Conservation (phyloP, 2,888 invertebrate genomes). For the Cryptophagus acutangulus region DNA sequence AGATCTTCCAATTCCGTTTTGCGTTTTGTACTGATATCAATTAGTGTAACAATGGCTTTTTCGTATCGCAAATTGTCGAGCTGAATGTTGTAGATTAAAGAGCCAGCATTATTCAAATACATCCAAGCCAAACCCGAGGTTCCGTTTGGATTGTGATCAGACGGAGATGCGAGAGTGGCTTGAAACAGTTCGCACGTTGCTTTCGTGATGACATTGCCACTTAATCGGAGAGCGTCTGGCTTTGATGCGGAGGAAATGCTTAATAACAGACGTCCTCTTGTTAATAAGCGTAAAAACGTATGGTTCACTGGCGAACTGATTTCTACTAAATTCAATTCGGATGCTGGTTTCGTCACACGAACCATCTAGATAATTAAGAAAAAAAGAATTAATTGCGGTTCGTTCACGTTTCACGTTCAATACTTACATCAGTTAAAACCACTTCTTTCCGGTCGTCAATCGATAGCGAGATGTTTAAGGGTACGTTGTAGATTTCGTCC, state of each 20-base stretch:
- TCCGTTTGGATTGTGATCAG: conserved; percentile 40
- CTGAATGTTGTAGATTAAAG: conserved; percentile 71
- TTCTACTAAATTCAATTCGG: conserved; percentile 73
- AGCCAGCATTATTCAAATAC: conserved; percentile 72
- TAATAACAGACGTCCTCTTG: conserved; percentile 70
- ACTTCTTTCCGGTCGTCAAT: conserved; percentile 64
- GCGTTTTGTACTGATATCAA: conserved; percentile 60
- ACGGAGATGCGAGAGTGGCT: conserved; percentile 57
- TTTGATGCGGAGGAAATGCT: conserved; percentile 65
- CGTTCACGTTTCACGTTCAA: not conserved
- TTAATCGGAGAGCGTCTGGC: conserved; percentile 59
- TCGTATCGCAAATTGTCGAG: conserved; percentile 59
- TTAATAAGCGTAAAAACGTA: conserved; percentile 69
- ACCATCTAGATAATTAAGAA: conserved; percentile 49
- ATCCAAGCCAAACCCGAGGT: conserved; percentile 70
- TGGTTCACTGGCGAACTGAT: conserved; percentile 72
- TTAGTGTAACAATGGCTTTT: conserved; percentile 62
- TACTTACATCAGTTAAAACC: conserved; percentile 65
- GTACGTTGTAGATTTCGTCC: conserved; percentile 60
- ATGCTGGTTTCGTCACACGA: conserved; percentile 66
- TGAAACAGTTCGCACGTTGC: conserved; percentile 79
- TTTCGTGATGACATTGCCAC: conserved; percentile 67
- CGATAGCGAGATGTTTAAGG: conserved; percentile 65
- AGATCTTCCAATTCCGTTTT: conserved; percentile 71
- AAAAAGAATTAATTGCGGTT: not conserved